A percentile compares a stretch with the other conserved stretches of the same genome.
These are phyloP conservation scores for Pantherophis guttatus DNA, from an alignment of 2,113 vertebrate genomes.

Conservation along the genomic window DNA sequence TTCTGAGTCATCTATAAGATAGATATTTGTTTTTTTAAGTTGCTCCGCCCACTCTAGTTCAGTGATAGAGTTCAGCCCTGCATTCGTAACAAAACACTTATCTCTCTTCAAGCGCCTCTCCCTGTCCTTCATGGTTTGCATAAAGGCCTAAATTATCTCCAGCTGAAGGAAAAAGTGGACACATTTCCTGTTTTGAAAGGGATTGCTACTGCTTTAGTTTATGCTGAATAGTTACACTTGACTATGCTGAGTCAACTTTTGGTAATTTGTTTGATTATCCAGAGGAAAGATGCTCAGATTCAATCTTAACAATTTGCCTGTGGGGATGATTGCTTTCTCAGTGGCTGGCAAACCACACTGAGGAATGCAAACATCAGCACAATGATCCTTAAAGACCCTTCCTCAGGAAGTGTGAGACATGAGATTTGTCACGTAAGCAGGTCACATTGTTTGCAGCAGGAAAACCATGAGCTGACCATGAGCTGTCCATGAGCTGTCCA, in stretches of 20 bases:
- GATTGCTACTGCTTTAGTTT: neutral
- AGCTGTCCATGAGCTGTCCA: too few relatives aligned
- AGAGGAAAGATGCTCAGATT: neutral
- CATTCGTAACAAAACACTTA: neutral
- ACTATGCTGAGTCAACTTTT: neutral
- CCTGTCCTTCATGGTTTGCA: neutral
- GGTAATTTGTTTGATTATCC: slow-evolving; percentile 2
- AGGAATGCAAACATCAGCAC: too few relatives aligned
- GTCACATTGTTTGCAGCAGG: too few relatives aligned
- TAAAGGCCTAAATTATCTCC: neutral
- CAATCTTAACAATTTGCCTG: neutral
- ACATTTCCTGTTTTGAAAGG: neutral
- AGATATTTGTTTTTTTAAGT: neutral
- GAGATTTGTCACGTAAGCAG: too few relatives aligned
- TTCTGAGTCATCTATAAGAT: neutral
- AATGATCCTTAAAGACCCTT: too few relatives aligned
- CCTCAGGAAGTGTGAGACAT: too few relatives aligned
- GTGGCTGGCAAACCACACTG: too few relatives aligned
- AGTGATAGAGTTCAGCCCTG: neutral
- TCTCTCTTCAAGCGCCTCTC: neutral
- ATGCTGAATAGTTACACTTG: neutral
- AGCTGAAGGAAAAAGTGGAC: neutral
- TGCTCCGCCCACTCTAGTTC: neutral
- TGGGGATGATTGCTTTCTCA: too few relatives aligned
- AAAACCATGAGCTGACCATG: too few relatives aligned